Percentiles rank a stretch among this genome's conserved stretches.
Evolutionary conservation across 2,888 invertebrate species (phyloP).

Genomic region (Dicyrtomina minuta): DNA sequence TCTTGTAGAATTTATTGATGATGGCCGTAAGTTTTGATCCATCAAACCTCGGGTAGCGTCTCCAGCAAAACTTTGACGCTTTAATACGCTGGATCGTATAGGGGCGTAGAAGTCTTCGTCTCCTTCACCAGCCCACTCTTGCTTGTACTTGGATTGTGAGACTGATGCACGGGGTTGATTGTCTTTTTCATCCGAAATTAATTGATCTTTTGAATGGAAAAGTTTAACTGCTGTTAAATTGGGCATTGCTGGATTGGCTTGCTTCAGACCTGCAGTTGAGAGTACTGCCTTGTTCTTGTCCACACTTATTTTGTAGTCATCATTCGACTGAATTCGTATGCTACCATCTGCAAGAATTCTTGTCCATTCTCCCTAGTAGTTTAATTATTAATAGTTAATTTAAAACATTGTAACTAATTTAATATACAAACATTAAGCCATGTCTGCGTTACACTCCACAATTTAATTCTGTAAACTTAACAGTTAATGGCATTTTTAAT

Average conservation of each 20-base stretch:
- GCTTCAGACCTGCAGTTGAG: slow-evolving; percentile 31
- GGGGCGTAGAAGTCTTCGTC: too few species aligned
- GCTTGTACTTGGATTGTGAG: too few species aligned
- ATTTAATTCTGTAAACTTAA: too few species aligned
- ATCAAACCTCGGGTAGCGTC: not conserved
- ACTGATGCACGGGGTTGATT: too few species aligned
- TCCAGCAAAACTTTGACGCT: slow-evolving; percentile 11
- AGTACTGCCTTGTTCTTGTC: not conserved
- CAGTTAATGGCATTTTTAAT: not conserved
- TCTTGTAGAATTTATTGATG: not conserved
- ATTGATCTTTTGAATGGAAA: slow-evolving; percentile 32
- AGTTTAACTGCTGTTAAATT: slow-evolving; percentile 42
- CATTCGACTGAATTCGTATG: slow-evolving; percentile 37
- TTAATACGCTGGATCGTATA: not conserved
- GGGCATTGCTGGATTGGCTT: slow-evolving; percentile 30
- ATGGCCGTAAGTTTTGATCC: slow-evolving; percentile 13
- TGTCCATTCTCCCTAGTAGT: slow-evolving; percentile 46
- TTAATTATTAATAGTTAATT: too few species aligned
- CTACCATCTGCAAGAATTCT: slow-evolving; percentile 45
- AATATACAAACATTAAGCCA: too few species aligned
- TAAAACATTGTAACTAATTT: too few species aligned
- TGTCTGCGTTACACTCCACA: too few species aligned
- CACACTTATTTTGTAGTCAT: slow-evolving; percentile 33
- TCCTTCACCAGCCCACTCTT: not conserved
- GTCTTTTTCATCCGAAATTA: too few species aligned